A percentile compares a stretch with the other conserved stretches of the same genome.
Conservation (phyloP, 2,797 vertebrate species). For the Hyperoplus immaculatus region DNA sequence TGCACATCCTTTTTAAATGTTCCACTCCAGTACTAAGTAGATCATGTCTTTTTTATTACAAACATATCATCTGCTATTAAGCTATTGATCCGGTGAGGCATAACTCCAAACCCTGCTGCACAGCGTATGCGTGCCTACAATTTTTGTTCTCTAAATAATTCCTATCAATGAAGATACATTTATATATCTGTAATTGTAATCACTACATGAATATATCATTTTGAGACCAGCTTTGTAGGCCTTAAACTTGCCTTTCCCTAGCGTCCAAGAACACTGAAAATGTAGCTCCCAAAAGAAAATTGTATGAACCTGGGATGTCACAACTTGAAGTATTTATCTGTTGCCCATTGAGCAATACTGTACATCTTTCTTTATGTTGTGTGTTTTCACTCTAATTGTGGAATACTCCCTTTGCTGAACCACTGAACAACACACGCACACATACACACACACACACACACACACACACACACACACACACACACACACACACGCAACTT, state of each 20-base stretch:
- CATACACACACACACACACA: no score
- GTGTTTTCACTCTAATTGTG: neutral
- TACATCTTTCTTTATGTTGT: neutral
- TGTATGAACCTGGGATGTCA: neutral
- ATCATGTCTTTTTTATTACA: neutral
- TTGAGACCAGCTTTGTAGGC: no score
- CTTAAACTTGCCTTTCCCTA: neutral
- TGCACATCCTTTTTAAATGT: neutral
- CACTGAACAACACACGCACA: neutral
- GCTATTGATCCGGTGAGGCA: neutral
- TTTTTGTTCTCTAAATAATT: slow-evolving; percentile 2
- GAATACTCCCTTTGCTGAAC: neutral
- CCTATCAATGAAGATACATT: neutral
- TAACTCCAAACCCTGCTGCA: neutral
- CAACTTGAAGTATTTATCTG: neutral
- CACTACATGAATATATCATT: neutral
- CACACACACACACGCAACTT: no score
- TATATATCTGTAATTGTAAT: neutral
- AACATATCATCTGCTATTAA: neutral
- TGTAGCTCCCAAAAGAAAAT: neutral
- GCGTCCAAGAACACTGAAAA: neutral
- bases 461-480: no score
- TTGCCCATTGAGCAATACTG: neutral
- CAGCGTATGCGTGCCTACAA: neutral
- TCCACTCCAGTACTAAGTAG: no score